These are phyloP conservation scores for Atopsyche davidsoni DNA, from an alignment of 1,140 invertebrate species.

Conservation along the genomic window DNA sequence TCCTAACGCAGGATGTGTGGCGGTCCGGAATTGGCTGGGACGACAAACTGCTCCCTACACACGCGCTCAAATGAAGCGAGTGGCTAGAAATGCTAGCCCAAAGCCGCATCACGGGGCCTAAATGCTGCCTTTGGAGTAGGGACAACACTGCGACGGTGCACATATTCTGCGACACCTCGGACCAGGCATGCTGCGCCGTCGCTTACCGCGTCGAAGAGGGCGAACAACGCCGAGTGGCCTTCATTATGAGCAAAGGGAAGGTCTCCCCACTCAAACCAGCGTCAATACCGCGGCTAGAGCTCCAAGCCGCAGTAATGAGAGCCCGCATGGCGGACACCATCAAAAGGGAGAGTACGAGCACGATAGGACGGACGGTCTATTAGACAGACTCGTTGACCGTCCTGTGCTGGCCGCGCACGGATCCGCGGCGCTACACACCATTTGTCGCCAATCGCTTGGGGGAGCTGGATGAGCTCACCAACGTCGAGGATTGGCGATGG, in stretches of 20 bases:
- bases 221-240: conserved; percentile 7
- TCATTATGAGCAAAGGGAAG: conserved; percentile 27
- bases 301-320: conserved; percentile 16
- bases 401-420: conserved; percentile 25
- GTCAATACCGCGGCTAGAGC: conserved; percentile 11
- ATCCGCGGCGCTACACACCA: conserved; percentile 18
- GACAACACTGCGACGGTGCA: conserved; percentile 3
- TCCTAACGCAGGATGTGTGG: conserved; percentile 36
- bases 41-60: neutral
- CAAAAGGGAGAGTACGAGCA: neutral
- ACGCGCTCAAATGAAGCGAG: neutral
- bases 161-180: conserved; percentile 15
- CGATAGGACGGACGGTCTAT: neutral
- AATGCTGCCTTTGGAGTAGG: conserved; percentile 9
- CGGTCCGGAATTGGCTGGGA: conserved; percentile 33
- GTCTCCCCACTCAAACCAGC: conserved; percentile 24
- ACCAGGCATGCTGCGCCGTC: conserved; percentile 17
- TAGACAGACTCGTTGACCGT: conserved; percentile 27
- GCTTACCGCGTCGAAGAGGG: conserved; percentile 23
- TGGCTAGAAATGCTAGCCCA: conserved; percentile 18
- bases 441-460: no score
- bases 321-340: conserved; percentile 9
- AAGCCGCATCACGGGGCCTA: conserved; percentile 27
- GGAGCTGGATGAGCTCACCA: no score
- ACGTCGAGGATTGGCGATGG: no score